Evolutionary conservation across 2,888 invertebrate genomes (phyloP), one percentile per base, ranked within the genome.

Genomic region (Scaptomyza polygonia): DNA sequence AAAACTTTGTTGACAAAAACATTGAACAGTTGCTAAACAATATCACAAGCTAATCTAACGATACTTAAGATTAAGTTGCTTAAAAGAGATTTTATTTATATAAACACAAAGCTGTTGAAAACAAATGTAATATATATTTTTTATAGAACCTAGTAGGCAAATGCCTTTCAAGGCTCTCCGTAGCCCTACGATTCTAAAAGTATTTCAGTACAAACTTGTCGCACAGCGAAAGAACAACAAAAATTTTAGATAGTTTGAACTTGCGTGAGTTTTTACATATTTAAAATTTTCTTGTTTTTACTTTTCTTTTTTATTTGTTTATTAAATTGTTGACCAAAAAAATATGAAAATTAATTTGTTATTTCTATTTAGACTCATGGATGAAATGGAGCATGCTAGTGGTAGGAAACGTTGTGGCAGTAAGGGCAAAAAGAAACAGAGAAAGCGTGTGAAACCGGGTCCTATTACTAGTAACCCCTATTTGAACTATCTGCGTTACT

Each of bases 1-100:
- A 81, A 4, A 64, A 40, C 16, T 64, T 64, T 12, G 59, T 44
- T 1, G 88, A 84, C 12, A 73, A 64, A 5, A 88, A 84, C 36
- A 84, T 84, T 6, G 82, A 88, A 44, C 67, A 73, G 27, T 18
- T 84, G 25, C 64, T 84, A 0, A 63, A 84, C 11, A 88, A 81
- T 40, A 88, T 88, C 0, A 80, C 83, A 6, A 79, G 67, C 18
- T 88, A 55, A 84, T 14, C 43, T 3, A 1, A 5, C 44, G 32
- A 34, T 34, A 6, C 14, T 2, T 34, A 34, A n/a, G 4, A 32
- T 32, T 25, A 5, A 5, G 25, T 25, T 25, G 21, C 21, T 25
- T 25, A 25, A 9, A 8, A 29, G 29, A 9, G 29, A 25, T 25
- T 8, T 8, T 29, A 29, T 9, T 2, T 21, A 4, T 21, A 21